A percentile compares a stretch with the other conserved stretches of the same genome.
phyloP scores from a whole-genome alignment of 1,140 invertebrate species.

The Halesus radiatus region DNA sequence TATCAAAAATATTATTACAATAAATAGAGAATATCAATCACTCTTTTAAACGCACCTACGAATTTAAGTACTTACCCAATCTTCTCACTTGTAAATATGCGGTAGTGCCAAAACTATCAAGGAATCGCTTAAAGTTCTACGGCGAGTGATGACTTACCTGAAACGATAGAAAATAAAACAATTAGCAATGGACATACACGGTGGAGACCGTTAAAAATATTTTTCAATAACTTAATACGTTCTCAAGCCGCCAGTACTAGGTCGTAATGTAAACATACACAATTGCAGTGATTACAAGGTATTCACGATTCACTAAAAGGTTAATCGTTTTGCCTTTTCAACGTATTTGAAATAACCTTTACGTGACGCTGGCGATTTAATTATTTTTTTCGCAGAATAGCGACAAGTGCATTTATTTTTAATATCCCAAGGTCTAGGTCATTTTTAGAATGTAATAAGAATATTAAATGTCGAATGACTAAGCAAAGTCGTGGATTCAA shows the following conservation, averaged over 20 bases:
- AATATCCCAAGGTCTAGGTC: constrained; percentile 25
- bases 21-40: too few species aligned
- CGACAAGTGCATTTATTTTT: background rate
- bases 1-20: too few species aligned
- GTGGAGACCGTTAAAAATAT: too few species aligned
- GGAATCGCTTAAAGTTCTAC: too few species aligned
- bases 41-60: too few species aligned
- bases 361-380: background rate
- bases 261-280: background rate
- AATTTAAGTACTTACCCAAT: too few species aligned
- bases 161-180: background rate
- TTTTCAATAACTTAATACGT: background rate
- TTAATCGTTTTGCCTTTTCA: background rate
- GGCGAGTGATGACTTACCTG: constrained; percentile 6
- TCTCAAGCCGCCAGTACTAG: background rate
- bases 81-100: too few species aligned
- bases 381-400: background rate
- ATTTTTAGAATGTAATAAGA: constrained; percentile 13
- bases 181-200: too few species aligned
- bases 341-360: background rate
- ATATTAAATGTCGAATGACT: background rate
- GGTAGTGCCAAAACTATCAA: too few species aligned
- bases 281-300: too few species aligned
- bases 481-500: background rate
- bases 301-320: background rate